Percentiles rank a stretch among this genome's conserved stretches.
These are phyloP conservation scores for Sula dactylatra DNA, from an alignment of 2,113 vertebrate genomes.

Conservation along the genomic window DNA sequence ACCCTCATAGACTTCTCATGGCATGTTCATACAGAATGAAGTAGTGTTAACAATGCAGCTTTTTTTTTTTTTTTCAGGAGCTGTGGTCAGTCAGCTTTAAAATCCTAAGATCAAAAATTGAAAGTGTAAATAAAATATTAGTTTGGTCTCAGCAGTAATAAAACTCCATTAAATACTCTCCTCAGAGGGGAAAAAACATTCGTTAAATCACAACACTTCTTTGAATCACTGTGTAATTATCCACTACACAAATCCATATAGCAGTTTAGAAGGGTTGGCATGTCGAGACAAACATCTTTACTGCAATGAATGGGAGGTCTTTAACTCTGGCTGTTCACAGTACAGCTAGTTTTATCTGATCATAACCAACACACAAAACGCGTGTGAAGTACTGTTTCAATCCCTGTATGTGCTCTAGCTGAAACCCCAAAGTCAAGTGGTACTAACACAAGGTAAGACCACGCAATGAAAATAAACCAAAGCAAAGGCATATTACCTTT, in stretches of 20 bases:
- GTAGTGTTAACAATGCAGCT: background rate
- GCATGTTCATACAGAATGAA: background rate
- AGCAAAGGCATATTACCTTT: background rate
- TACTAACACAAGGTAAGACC: background rate
- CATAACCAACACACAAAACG: background rate
- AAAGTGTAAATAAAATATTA: background rate
- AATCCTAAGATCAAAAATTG: background rate
- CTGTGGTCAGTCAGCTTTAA: background rate
- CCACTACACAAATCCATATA: background rate
- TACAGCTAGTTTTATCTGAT: background rate
- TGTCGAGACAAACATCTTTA: background rate
- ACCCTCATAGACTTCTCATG: background rate
- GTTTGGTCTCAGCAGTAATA: background rate
- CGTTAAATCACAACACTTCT: background rate
- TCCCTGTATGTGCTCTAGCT: background rate
- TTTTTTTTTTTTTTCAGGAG: background rate
- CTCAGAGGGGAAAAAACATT: accelerated
- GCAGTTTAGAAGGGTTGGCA: background rate
- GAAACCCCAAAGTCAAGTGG: background rate
- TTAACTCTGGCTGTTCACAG: background rate
- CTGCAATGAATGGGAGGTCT: background rate
- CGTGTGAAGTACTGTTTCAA: accelerated
- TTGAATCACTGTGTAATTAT: background rate
- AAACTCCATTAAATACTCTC: background rate
- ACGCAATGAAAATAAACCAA: background rate